Conservation (phyloP, 2,888 invertebrate species). For the Drosophila mimica region DNA sequence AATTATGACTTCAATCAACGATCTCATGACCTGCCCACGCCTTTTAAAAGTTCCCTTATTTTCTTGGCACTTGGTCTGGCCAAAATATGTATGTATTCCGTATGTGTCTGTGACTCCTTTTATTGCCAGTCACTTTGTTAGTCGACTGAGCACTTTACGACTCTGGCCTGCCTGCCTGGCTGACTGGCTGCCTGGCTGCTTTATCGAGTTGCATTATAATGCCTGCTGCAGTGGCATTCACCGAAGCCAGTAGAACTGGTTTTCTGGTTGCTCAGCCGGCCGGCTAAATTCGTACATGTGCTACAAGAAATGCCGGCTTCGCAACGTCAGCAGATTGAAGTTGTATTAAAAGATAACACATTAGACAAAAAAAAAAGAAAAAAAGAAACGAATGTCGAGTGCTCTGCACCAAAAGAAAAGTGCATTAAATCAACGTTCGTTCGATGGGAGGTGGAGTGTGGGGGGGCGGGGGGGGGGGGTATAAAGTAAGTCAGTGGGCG, state of each 20-base stretch:
- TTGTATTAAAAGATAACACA: constrained; percentile 77
- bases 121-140: constrained; percentile 49
- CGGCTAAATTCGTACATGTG: constrained; percentile 60
- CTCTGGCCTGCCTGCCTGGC: constrained; percentile 1
- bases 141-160: constrained; percentile 45
- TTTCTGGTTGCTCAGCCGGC: constrained; percentile 55
- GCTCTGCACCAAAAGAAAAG: constrained; percentile 48
- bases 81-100: not conserved
- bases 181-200: not conserved
- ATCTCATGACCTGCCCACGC: constrained; percentile 64
- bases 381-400: constrained; percentile 26
- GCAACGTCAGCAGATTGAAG: constrained; percentile 69
- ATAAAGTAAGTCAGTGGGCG: constrained; percentile 78
- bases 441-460: not conserved
- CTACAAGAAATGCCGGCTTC: constrained; percentile 49
- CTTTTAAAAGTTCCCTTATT: constrained; percentile 22
- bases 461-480: not conserved
- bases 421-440: constrained; percentile 58
- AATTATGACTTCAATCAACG: constrained; percentile 70
- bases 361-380: constrained; percentile 46
- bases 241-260: constrained; percentile 62
- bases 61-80: constrained; percentile 10
- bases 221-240: constrained; percentile 32
- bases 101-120: constrained; percentile 46
- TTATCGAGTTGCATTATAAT: constrained; percentile 38